These are phyloP conservation scores for Cossypha polioptera DNA, from an alignment of 2,797 vertebrate species.

Conservation along the genomic window DNA sequence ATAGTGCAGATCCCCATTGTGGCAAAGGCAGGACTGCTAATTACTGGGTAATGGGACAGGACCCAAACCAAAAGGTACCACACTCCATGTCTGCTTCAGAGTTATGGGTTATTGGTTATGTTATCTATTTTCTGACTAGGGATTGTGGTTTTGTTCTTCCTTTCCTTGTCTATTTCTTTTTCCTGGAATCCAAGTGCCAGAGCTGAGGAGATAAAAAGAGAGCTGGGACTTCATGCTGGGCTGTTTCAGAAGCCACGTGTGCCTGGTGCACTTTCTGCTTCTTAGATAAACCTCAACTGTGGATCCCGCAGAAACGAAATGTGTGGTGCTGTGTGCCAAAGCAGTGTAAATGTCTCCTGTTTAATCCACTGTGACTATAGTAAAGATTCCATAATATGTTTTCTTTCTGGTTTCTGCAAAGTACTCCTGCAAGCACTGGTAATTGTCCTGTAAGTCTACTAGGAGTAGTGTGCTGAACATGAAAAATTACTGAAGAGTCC, in stretches of 20 bases:
- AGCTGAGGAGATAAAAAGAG: background rate
- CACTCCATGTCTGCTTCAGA: background rate
- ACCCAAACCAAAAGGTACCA: background rate
- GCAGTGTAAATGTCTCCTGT: background rate
- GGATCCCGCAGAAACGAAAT: background rate
- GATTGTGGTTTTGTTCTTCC: background rate
- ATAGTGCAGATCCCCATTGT: background rate
- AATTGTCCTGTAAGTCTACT: background rate
- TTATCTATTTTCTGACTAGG: background rate
- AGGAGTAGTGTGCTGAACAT: background rate
- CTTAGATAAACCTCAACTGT: background rate
- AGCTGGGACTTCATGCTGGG: background rate
- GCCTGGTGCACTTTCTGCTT: background rate
- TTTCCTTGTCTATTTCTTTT: background rate
- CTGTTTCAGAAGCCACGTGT: background rate
- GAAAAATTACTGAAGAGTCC: background rate
- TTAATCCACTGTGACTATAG: background rate
- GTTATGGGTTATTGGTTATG: background rate
- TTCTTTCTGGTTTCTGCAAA: background rate
- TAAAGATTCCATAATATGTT: background rate
- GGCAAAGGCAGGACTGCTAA: background rate
- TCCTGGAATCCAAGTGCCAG: background rate
- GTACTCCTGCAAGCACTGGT: accelerated
- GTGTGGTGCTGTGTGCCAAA: background rate
- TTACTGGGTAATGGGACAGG: background rate